Conservation (phyloP, 1,140 invertebrate genomes). For the Drosophila asahinai region DNA sequence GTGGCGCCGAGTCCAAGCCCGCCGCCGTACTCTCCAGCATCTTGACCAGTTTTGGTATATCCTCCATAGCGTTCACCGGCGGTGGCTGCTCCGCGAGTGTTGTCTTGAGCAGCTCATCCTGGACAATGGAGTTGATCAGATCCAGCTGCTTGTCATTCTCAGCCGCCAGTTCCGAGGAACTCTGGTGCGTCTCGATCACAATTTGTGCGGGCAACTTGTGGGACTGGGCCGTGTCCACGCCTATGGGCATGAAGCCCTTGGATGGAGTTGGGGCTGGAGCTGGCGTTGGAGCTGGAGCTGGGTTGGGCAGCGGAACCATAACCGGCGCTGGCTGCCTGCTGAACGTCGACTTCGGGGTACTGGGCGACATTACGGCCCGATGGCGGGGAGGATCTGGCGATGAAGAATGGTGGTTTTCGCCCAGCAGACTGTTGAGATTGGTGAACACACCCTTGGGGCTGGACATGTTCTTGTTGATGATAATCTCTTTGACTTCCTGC, state of each 20-base stretch:
- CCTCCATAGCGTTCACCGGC: conserved; percentile 59
- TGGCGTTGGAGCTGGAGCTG: conserved; percentile 6
- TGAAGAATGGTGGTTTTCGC: conserved; percentile 29
- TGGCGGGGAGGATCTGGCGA: conserved; percentile 36
- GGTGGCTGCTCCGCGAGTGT: conserved; percentile 43
- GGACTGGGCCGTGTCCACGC: conserved; percentile 73
- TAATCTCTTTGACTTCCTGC: conserved; percentile 77
- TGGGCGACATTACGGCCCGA: conserved; percentile 32
- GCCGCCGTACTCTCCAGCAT: conserved; percentile 82
- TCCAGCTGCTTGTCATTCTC: conserved; percentile 83
- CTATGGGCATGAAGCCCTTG: conserved; percentile 78
- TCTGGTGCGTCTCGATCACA: conserved; percentile 80
- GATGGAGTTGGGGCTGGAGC: conserved; percentile 18
- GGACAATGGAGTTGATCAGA: conserved; percentile 79
- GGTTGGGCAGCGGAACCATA: not conserved
- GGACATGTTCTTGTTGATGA: conserved; percentile 74
- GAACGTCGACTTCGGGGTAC: conserved; percentile 47
- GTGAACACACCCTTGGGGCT: conserved; percentile 82
- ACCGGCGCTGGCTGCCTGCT: conserved; percentile 3
- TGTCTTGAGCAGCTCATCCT: conserved; percentile 72
- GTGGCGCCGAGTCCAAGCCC: conserved; percentile 36
- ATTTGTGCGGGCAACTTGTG: conserved; percentile 81
- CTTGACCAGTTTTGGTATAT: conserved; percentile 81
- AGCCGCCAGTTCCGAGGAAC: conserved; percentile 73
- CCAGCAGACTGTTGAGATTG: conserved; percentile 71